A percentile compares a stretch with the other conserved stretches of the same genome.
phyloP scores from a whole-genome alignment of 1,140 invertebrate species.

The Dysdera silvatica region DNA sequence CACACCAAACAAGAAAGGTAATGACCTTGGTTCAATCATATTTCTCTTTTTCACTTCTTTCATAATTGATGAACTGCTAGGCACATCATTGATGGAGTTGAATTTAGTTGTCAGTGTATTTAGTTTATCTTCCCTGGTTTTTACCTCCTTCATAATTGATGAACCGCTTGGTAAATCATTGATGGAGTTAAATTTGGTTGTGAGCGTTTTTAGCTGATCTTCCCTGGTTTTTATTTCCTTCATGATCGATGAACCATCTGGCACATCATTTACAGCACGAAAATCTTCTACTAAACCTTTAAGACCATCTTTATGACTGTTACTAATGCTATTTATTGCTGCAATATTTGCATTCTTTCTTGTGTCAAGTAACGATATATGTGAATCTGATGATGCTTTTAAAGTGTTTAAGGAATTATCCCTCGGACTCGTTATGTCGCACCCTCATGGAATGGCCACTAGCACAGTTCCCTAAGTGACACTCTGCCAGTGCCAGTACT shows the following conservation, averaged over 20 bases:
- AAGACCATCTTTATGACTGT: neutral
- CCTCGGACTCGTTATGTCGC: too few species aligned
- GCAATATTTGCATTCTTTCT: neutral
- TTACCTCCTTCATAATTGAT: neutral
- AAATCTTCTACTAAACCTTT: neutral
- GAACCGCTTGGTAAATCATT: neutral
- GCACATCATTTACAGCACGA: neutral
- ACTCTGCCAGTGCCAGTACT: too few species aligned
- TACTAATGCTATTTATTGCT: neutral
- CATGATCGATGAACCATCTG: neutral
- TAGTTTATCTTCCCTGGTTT: too few species aligned
- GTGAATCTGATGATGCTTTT: too few species aligned
- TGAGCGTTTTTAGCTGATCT: neutral
- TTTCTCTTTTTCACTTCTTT: neutral
- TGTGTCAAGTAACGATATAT: neutral
- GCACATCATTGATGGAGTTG: neutral
- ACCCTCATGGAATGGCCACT: too few species aligned
- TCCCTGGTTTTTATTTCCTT: neutral
- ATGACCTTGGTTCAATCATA: neutral
- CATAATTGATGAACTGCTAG: neutral
- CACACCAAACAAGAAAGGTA: neutral
- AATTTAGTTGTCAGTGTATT: neutral
- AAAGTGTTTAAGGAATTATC: too few species aligned
- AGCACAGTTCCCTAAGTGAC: too few species aligned
- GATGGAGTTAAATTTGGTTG: neutral